These are phyloP conservation scores for Probaryconus sp. DNA, from an alignment of 1,140 invertebrate genomes.

Conservation along the genomic window DNA sequence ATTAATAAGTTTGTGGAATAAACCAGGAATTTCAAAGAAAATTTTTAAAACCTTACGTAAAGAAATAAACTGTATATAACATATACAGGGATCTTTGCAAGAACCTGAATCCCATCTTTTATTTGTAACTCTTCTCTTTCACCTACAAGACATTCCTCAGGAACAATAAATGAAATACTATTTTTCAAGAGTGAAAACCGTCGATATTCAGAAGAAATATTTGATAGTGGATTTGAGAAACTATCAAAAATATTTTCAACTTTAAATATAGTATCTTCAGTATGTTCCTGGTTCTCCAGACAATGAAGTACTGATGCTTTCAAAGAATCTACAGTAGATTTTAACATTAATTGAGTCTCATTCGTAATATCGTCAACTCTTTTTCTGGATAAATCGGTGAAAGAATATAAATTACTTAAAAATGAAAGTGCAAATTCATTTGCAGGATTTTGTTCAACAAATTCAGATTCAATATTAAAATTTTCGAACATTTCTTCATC, in stretches of 20 bases:
- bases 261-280: neutral
- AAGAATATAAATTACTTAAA: no score
- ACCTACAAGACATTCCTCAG: constrained; percentile 9
- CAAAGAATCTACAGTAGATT: no score
- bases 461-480: no score
- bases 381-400: no score
- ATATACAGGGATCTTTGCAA: neutral
- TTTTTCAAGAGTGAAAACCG: constrained; percentile 9
- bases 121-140: constrained; percentile 6
- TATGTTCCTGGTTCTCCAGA: neutral
- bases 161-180: constrained; percentile 14
- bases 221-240: constrained; percentile 10
- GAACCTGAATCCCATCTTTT: neutral
- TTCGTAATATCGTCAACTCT: no score
- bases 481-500: constrained; percentile 7
- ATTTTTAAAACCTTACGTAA: neutral
- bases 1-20: constrained; percentile 2
- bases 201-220: constrained; percentile 12
- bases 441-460: no score
- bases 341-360: no score
- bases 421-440: no score
- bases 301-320: no score
- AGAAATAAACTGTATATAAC: constrained; percentile 5
- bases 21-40: constrained; percentile 3
- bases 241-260: neutral